Percentiles rank a stretch among this genome's conserved stretches.
Evolutionary conservation across 2,797 vertebrate genomes (phyloP).

Genomic region (Pelobates cultripes): DNA sequence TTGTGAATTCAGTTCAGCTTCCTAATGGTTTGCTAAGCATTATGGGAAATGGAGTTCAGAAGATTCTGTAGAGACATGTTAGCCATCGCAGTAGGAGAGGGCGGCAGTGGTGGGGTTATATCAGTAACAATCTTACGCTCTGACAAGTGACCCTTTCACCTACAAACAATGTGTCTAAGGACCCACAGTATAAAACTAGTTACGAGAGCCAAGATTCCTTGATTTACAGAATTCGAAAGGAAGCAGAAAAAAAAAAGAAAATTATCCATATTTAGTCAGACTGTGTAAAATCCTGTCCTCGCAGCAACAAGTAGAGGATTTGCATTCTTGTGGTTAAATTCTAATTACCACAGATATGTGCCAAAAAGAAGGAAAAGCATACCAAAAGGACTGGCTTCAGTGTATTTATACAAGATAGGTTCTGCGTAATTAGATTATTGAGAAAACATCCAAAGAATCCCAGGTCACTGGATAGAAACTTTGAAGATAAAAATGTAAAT

Average conservation of each 20-base stretch:
- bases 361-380: slow-evolving; percentile 17
- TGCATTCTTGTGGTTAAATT: slow-evolving; percentile 50
- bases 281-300: slow-evolving; percentile 15
- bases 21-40: too few relatives aligned
- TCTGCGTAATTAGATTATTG: not conserved
- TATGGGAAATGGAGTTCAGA: too few relatives aligned
- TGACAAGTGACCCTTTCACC: not conserved
- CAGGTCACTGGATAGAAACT: not conserved
- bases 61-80: too few relatives aligned
- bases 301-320: slow-evolving; percentile 33
- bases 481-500: not conserved
- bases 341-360: slow-evolving; percentile 33
- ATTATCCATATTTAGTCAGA: slow-evolving; percentile 42
- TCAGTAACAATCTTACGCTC: not conserved
- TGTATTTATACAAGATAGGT: not conserved
- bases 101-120: not conserved
- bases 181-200: not conserved
- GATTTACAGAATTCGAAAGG: slow-evolving; percentile 3
- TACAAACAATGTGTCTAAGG: not conserved
- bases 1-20: too few relatives aligned
- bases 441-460: not conserved
- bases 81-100: too few relatives aligned
- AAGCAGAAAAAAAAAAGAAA: not conserved
- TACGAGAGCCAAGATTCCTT: not conserved
- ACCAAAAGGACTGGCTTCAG: slow-evolving; percentile 2